Percentiles rank a stretch among this genome's conserved stretches.
Evolutionary conservation across 2,797 vertebrate species (phyloP).

Genomic region (Sebastes variabilis): DNA sequence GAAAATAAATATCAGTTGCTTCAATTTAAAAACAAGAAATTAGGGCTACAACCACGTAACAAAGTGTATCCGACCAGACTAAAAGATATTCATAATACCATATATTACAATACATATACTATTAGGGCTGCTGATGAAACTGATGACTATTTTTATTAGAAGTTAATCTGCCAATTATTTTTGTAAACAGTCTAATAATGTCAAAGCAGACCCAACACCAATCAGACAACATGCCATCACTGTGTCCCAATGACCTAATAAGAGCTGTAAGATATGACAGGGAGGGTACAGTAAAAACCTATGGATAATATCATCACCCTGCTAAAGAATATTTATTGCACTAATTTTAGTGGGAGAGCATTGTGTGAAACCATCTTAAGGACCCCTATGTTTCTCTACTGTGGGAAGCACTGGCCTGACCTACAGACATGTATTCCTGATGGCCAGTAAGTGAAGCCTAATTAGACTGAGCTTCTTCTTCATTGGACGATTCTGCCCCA

Average conservation of each 20-base stretch:
- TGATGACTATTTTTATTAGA: not conserved
- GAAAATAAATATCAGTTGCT: not conserved
- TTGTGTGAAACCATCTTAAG: not conserved
- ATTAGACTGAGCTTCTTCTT: slow-evolving; percentile 27
- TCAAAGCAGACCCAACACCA: not conserved
- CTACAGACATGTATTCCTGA: slow-evolving; percentile 23
- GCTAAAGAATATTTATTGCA: not conserved
- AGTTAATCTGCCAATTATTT: not conserved
- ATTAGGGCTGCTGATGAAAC: not conserved
- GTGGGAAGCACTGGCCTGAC: slow-evolving; percentile 28
- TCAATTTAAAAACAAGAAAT: not conserved
- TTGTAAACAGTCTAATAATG: not conserved
- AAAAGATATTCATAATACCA: not conserved
- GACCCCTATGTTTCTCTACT: not conserved
- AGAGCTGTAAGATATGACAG: not conserved
- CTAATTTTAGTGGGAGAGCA: too few species aligned
- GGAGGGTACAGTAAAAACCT: not conserved
- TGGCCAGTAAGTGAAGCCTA: slow-evolving; percentile 50
- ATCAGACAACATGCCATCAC: not conserved
- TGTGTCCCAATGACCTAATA: not conserved
- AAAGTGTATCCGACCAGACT: not conserved
- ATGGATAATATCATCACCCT: not conserved
- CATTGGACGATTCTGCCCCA: slow-evolving; percentile 11
- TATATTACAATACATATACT: too few species aligned
- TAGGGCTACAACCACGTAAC: not conserved